Conservation (phyloP, 2,797 vertebrate genomes). For the Lacerta agilis region DNA sequence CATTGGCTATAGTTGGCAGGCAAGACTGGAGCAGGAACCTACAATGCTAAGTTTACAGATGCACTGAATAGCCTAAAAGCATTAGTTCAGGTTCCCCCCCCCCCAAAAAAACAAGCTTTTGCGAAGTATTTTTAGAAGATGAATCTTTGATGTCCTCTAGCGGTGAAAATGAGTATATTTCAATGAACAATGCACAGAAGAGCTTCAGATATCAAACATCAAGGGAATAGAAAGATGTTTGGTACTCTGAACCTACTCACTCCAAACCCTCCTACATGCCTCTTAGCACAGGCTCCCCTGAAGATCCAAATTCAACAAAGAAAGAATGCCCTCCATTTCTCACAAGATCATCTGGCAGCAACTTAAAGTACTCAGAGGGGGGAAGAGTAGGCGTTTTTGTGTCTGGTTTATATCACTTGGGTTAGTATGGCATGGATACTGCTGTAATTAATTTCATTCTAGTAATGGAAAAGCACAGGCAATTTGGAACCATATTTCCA, state of each 20-base stretch:
- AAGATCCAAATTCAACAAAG: slow-evolving; percentile 28
- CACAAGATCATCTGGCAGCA: slow-evolving; percentile 33
- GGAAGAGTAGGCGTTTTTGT: slow-evolving; percentile 9
- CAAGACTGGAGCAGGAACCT: background rate
- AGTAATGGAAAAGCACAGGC: slow-evolving; percentile 23
- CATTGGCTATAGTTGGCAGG: slow-evolving; percentile 8
- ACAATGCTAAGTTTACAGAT: slow-evolving; percentile 4
- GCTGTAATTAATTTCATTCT: slow-evolving; percentile 24
- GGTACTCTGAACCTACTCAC: background rate
- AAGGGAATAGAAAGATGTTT: background rate
- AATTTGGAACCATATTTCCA: slow-evolving; percentile 17
- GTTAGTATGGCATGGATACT: slow-evolving; percentile 12
- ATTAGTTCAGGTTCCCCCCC: background rate
- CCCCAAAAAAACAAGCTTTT: background rate
- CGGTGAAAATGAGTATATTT: slow-evolving; percentile 7
- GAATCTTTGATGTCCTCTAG: slow-evolving; percentile 31
- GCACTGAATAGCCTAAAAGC: background rate
- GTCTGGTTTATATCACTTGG: slow-evolving; percentile 34
- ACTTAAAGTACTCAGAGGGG: slow-evolving; percentile 15
- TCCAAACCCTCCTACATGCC: slow-evolving; percentile 6
- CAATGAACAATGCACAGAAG: background rate
- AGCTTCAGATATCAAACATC: background rate
- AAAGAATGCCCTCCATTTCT: slow-evolving; percentile 21
- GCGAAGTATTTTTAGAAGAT: background rate
- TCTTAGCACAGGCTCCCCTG: slow-evolving; percentile 2